These are phyloP conservation scores for Homarus americanus DNA, from an alignment of 1,140 invertebrate genomes.

Conservation along the genomic window DNA sequence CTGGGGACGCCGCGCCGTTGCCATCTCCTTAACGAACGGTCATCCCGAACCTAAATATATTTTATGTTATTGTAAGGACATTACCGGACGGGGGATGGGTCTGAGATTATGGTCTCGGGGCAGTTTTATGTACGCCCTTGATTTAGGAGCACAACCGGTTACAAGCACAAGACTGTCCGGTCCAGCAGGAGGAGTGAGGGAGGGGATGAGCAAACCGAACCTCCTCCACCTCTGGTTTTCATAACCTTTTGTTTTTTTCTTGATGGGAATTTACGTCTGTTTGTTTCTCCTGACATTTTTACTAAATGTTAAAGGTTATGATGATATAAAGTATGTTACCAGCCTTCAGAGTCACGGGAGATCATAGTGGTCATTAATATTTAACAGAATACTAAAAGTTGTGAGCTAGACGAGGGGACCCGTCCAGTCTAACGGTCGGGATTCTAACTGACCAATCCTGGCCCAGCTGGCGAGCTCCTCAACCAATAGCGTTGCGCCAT, in stretches of 20 bases:
- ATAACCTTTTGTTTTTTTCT: no score
- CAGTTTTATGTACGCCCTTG: conserved; percentile 32
- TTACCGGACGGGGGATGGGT: conserved; percentile 32
- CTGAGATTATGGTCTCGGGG: conserved; percentile 18
- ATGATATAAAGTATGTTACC: no score
- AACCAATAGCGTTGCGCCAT: background rate
- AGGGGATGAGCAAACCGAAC: background rate
- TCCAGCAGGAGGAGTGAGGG: no score
- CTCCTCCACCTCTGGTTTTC: background rate
- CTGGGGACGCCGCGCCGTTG: background rate
- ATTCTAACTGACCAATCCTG: background rate
- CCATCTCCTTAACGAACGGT: conserved; percentile 27
- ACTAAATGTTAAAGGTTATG: no score
- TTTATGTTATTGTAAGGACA: conserved; percentile 36
- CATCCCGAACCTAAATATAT: conserved; percentile 33
- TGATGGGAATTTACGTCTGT: no score
- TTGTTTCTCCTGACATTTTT: no score
- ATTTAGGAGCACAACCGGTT: background rate
- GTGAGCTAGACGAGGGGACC: background rate
- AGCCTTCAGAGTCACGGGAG: no score
- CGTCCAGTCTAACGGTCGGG: background rate
- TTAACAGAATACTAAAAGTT: background rate
- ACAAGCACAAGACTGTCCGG: background rate
- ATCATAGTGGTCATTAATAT: background rate
- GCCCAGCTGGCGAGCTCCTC: background rate